Evolutionary conservation across 2,113 vertebrate species (phyloP).

Genomic region (Australoheros scitulus): DNA sequence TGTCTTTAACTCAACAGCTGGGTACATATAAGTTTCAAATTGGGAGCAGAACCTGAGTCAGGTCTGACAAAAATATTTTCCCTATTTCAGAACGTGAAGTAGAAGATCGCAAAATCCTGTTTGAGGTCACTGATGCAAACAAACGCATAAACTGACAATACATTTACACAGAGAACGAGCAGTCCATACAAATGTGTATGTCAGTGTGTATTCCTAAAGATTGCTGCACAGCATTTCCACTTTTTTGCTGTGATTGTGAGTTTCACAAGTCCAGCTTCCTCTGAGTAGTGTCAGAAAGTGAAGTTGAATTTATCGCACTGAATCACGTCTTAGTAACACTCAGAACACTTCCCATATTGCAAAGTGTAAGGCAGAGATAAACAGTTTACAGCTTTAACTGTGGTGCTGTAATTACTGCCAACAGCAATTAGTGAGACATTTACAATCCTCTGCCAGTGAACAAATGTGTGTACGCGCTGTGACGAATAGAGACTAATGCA

Average conservation of each 20-base stretch:
- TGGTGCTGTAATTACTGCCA: neutral
- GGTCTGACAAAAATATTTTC: no score
- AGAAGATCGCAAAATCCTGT: neutral
- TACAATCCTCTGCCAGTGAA: neutral
- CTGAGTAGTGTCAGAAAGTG: neutral
- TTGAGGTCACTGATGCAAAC: neutral
- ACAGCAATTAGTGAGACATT: neutral
- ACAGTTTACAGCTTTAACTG: neutral
- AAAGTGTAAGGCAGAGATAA: neutral
- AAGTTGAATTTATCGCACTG: neutral
- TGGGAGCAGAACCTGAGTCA: neutral
- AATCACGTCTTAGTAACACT: neutral
- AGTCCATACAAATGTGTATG: neutral
- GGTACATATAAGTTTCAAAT: neutral
- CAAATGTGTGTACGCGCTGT: neutral
- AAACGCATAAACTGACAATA: neutral
- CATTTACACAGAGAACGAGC: neutral
- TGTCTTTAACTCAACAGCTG: neutral
- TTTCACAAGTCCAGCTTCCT: neutral
- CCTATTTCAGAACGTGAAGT: no score
- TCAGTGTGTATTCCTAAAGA: neutral
- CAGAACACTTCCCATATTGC: slow-evolving; percentile 33
- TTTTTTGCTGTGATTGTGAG: neutral
- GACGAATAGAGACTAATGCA: neutral
- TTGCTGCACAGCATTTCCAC: neutral